A percentile compares a stretch with the other conserved stretches of the same genome.
Conservation (phyloP, 2,888 invertebrate species). For the Odontomyia ornata region DNA sequence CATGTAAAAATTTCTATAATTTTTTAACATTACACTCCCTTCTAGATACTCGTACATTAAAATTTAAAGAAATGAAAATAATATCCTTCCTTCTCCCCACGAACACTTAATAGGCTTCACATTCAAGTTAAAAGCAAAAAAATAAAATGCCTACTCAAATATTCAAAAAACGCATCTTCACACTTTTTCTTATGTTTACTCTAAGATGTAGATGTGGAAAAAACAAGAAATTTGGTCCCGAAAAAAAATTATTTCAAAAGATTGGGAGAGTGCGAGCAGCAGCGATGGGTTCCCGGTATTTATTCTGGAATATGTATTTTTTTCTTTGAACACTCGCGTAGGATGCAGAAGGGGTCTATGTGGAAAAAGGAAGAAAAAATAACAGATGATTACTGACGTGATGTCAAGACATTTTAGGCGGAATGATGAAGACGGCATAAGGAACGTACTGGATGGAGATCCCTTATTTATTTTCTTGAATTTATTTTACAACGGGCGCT, state of each 20-base stretch:
- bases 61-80: no score
- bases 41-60: no score
- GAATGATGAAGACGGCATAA: background rate
- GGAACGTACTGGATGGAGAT: no score
- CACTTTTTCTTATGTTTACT: background rate
- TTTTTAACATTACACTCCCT: no score
- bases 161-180: conserved; percentile 9
- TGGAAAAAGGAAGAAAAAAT: background rate
- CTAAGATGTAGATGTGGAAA: background rate
- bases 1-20: no score
- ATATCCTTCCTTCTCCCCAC: background rate
- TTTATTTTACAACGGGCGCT: conserved; percentile 4
- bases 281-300: background rate
- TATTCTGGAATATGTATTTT: background rate
- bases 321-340: background rate
- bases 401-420: conserved; percentile 1
- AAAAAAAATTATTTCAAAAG: background rate
- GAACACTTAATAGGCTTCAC: background rate
- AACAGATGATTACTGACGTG: conserved; percentile 7
- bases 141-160: background rate
- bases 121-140: no score
- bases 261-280: background rate
- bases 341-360: background rate
- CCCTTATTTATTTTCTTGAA: background rate
- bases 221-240: background rate